A percentile compares a stretch with the other conserved stretches of the same genome.
Conservation (phyloP, 2,797 vertebrate species). For the Echeneis naucrates region DNA sequence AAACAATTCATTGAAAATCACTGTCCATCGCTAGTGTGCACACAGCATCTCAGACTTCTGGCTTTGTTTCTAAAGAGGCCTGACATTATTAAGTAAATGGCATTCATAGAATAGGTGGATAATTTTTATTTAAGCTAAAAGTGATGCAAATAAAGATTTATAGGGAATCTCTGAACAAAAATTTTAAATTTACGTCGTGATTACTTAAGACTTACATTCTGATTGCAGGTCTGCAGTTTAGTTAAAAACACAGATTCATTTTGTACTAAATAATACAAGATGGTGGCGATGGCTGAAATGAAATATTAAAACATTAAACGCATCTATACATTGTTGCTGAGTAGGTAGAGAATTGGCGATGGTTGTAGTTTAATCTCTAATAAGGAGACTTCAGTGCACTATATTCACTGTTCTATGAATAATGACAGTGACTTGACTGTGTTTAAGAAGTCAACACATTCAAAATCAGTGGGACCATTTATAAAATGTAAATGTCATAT, state of each 20-base stretch:
- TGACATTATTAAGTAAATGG: too few species aligned
- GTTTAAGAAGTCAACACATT: background rate
- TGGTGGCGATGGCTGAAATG: background rate
- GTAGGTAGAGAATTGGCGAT: background rate
- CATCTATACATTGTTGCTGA: background rate
- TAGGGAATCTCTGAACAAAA: background rate
- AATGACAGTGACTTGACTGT: background rate
- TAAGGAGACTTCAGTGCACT: too few species aligned
- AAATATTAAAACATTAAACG: too few species aligned
- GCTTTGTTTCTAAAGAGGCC: background rate
- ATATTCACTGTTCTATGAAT: background rate
- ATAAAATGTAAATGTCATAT: background rate
- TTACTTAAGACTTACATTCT: background rate
- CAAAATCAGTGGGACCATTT: background rate
- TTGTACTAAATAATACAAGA: background rate
- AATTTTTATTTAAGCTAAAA: slow-evolving; percentile 8
- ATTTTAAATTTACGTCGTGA: background rate
- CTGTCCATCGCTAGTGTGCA: too few species aligned
- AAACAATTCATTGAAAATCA: too few species aligned
- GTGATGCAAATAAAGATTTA: background rate
- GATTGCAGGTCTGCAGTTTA: background rate
- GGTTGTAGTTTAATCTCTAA: background rate
- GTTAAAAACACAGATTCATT: background rate
- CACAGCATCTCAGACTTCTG: background rate
- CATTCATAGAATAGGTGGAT: background rate